Evolutionary conservation across 2,888 invertebrate species (phyloP).

Genomic region (Drosophila sordidula): DNA sequence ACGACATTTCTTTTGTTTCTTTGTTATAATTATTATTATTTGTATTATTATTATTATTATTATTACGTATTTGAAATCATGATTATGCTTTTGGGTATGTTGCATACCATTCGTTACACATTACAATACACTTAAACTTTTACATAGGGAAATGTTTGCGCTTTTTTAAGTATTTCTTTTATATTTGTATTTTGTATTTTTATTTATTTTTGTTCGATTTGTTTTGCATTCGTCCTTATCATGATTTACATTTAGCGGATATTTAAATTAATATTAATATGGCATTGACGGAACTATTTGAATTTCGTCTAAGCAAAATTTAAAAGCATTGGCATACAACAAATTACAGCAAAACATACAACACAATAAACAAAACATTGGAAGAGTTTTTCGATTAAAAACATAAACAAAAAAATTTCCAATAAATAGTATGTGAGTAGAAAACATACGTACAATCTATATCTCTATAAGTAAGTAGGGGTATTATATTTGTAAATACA

Average conservation of each 20-base stretch:
- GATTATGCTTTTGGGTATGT: slow-evolving; percentile 81
- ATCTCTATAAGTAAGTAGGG: slow-evolving; percentile 37
- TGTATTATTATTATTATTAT: slow-evolving; percentile 44
- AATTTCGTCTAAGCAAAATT: slow-evolving; percentile 59
- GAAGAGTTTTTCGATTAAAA: slow-evolving; percentile 60
- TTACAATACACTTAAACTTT: slow-evolving; percentile 60
- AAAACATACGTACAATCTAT: slow-evolving; percentile 58
- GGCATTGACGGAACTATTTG: slow-evolving; percentile 77
- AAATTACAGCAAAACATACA: slow-evolving; percentile 67
- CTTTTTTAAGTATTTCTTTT: slow-evolving; percentile 27
- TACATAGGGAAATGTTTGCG: slow-evolving; percentile 69
- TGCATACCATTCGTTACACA: slow-evolving; percentile 72
- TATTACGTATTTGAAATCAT: slow-evolving; percentile 81
- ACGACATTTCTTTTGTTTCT: slow-evolving; percentile 60
- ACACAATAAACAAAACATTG: slow-evolving; percentile 60
- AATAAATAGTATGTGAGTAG: slow-evolving; percentile 66
- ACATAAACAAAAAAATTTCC: slow-evolving; percentile 66
- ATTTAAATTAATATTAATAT: slow-evolving; percentile 73
- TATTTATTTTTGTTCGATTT: slow-evolving; percentile 21
- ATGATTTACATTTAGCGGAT: slow-evolving; percentile 30
- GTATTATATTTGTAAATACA: slow-evolving; percentile 43
- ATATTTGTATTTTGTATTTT: slow-evolving; percentile 25
- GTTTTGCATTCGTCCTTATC: slow-evolving; percentile 25
- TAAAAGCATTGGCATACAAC: slow-evolving; percentile 73
- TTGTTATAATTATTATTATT: slow-evolving; percentile 29